Conservation (phyloP, 1,140 invertebrate genomes). For the Trialeurodes vaporariorum region DNA sequence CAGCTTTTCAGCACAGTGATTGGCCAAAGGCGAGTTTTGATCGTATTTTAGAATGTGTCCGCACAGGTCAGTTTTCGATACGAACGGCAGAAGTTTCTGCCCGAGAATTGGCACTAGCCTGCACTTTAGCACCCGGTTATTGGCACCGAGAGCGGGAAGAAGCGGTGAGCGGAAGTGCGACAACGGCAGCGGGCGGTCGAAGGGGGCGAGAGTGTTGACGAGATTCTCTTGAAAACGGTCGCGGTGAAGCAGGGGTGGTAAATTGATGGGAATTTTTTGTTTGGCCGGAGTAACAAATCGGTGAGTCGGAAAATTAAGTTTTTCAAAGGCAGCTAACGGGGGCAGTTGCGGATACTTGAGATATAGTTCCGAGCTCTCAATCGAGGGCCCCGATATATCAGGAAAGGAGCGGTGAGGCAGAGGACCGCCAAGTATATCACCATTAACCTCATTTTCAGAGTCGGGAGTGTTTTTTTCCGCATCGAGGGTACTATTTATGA, state of each 20-base stretch:
- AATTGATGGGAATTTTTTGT: too few relatives aligned
- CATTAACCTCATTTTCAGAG: background rate
- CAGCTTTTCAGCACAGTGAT: background rate
- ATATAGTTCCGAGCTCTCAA: too few relatives aligned
- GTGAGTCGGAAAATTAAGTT: background rate
- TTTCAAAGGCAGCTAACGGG: background rate
- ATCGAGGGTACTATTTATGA: background rate
- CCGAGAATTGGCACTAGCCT: background rate
- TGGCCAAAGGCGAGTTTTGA: background rate
- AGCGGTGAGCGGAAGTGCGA: too few relatives aligned
- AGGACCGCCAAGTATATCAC: background rate
- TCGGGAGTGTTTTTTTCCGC: background rate
- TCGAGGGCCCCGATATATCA: too few relatives aligned
- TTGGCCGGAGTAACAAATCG: too few relatives aligned
- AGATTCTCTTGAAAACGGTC: too few relatives aligned
- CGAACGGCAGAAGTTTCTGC: background rate
- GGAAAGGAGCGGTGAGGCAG: too few relatives aligned
- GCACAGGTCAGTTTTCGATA: background rate
- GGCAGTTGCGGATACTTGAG: too few relatives aligned
- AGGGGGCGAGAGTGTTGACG: too few relatives aligned
- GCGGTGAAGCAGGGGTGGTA: too few relatives aligned
- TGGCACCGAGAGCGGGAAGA: background rate
- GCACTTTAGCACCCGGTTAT: background rate
- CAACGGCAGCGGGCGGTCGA: background rate
- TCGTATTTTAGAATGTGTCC: background rate